A percentile compares a stretch with the other conserved stretches of the same genome.
phyloP scores from a whole-genome alignment of 2,888 invertebrate genomes.

The Xylota segnis region DNA sequence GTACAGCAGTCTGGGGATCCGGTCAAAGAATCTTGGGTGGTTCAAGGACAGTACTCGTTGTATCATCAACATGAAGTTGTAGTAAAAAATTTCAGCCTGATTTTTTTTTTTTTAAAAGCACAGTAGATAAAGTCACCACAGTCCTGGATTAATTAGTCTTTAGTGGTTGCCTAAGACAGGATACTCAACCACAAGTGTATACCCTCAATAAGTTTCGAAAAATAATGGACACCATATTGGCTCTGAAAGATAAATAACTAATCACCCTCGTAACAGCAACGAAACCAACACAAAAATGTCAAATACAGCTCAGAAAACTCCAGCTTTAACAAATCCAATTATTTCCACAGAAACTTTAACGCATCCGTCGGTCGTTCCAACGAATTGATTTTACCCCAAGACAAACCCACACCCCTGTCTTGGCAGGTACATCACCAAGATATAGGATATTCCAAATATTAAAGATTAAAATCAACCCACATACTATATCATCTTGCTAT shows the following conservation, averaged over 20 bases:
- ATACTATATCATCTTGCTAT: conserved; percentile 17
- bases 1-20: no score
- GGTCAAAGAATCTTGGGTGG: not conserved
- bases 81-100: not conserved
- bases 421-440: not conserved
- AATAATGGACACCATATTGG: no score
- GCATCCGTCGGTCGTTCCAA: not conserved
- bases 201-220: no score
- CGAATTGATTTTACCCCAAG: conserved; percentile 3
- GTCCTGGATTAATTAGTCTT: no score
- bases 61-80: not conserved
- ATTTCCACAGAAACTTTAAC: not conserved
- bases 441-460: conserved; percentile 15
- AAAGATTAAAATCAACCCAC: conserved; percentile 37
- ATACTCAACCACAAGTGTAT: no score
- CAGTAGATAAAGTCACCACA: no score
- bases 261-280: no score
- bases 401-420: not conserved
- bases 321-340: not conserved
- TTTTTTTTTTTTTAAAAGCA: no score
- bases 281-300: no score
- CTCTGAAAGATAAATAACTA: no score
- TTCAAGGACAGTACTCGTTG: not conserved
- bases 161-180: no score
- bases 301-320: not conserved